Conservation (phyloP, 2,888 invertebrate species). For the Ennomos erosarius region DNA sequence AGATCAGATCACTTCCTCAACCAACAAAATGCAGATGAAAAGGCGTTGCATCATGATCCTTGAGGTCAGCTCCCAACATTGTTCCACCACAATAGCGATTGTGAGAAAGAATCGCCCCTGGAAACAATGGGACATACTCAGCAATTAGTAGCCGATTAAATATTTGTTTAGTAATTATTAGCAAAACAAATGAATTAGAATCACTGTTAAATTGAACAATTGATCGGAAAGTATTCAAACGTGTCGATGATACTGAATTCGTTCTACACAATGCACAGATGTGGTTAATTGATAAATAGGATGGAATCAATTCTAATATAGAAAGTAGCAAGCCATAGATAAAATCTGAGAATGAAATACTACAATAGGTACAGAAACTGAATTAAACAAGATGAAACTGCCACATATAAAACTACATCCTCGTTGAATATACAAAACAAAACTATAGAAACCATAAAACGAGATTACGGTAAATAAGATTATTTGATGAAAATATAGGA, state of each 20-base stretch:
- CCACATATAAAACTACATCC: too few relatives aligned
- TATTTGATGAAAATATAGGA: constrained; percentile 3
- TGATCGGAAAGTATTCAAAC: constrained; percentile 35
- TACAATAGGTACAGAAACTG: too few relatives aligned
- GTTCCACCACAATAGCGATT: constrained; percentile 81
- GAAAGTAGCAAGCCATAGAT: too few relatives aligned
- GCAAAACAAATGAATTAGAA: constrained; percentile 58
- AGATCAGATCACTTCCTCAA: constrained; percentile 56
- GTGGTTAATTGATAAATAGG: too few relatives aligned
- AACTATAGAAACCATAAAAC: not conserved
- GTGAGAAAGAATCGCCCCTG: constrained; percentile 74
- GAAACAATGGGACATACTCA: constrained; percentile 73
- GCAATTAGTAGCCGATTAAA: constrained; percentile 81
- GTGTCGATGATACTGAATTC: constrained; percentile 26
- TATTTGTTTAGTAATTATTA: constrained; percentile 67
- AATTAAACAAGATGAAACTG: too few relatives aligned
- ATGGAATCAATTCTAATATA: too few relatives aligned
- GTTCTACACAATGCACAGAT: constrained; percentile 15
- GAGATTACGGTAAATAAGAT: not conserved
- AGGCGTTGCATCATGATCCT: constrained; percentile 68
- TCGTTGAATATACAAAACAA: not conserved
- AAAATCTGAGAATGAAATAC: too few relatives aligned
- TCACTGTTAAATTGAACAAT: constrained; percentile 47
- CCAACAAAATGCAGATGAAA: constrained; percentile 50
- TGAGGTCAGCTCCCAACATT: constrained; percentile 83